Base-by-base conservation (phyloP, 2,888 invertebrate species). In the Euclidia mi region DNA sequence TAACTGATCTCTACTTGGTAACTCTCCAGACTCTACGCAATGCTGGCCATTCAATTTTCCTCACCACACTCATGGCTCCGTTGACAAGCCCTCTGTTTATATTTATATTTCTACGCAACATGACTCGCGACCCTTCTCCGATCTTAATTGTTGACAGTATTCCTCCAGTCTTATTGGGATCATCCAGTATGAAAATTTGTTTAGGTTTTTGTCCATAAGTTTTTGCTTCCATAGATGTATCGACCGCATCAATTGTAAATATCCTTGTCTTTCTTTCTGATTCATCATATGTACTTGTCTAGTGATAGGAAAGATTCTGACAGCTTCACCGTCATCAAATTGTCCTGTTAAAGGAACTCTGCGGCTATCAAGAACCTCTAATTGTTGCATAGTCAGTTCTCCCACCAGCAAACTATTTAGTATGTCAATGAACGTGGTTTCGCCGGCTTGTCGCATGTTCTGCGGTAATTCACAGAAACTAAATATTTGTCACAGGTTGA, bases 61-160 rank as follows among this genome's bases (percentile, higher is more conserved):
- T n/a, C n/a, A n/a, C n/a, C n/a, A n/a, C n/a, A n/a, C 45, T 29
- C 37, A 37, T 28, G 0, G 46, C 46, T 1, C 28, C 46, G 20
- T 45, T 45, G n/a, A 35, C 35, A 0, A 45, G 15, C 0, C 45
- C 35, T 2, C 25, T 2, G 1, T 14, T 11, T 20, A 45, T 7
- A 20, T n/a, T n/a, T n/a, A n/a, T n/a, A n/a, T n/a, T n/a, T n/a
- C n/a, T n/a, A n/a, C n/a, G n/a, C n/a, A n/a, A n/a, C n/a, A n/a
- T n/a, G n/a, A n/a, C n/a, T n/a, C n/a, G n/a, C n/a, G n/a, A n/a
- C n/a, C n/a, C n/a, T n/a, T n/a, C n/a, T n/a, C n/a, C n/a, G n/a
- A n/a, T n/a, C n/a, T n/a, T n/a, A n/a, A n/a, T n/a, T n/a, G n/a
- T n/a, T n/a, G n/a, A n/a, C n/a, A n/a, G n/a, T n/a, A n/a, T n/a